Evolutionary conservation across 2,113 vertebrate species (phyloP).

Genomic region (Melanotaenia duboulayi): DNA sequence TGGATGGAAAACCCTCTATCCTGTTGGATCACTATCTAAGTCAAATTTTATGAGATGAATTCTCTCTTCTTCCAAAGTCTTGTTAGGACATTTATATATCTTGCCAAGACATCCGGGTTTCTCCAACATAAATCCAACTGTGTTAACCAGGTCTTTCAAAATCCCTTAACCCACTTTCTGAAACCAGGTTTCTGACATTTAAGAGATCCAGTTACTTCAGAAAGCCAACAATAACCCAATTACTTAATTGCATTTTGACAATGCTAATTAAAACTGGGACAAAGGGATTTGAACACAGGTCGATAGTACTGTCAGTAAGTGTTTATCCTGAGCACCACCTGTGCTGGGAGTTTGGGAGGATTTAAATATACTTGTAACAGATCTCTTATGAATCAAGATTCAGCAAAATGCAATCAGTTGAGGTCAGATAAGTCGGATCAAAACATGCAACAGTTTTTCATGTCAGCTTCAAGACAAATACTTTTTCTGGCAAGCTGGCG

Average conservation of each 20-base stretch:
- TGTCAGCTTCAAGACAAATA: neutral
- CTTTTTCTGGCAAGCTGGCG: neutral
- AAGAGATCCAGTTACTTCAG: neutral
- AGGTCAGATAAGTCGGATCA: neutral
- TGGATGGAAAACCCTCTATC: neutral
- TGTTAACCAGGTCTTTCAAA: neutral
- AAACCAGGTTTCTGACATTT: neutral
- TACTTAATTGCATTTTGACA: neutral
- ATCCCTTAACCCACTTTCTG: neutral
- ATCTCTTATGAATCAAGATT: conserved; percentile 1
- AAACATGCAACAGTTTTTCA: neutral
- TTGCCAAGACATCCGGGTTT: neutral
- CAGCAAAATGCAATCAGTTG: neutral
- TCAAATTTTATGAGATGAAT: neutral
- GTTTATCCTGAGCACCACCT: neutral
- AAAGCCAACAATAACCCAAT: neutral
- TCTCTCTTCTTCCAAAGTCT: neutral
- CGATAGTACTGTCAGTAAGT: neutral
- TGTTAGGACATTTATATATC: neutral
- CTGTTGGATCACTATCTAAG: neutral
- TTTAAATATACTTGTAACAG: neutral
- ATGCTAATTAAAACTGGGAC: neutral
- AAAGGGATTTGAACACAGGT: neutral
- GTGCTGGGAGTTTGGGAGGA: neutral
- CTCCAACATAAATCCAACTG: neutral